These are phyloP conservation scores for Mesochorus sp. DNA, from an alignment of 2,888 invertebrate species.

Conservation along the genomic window DNA sequence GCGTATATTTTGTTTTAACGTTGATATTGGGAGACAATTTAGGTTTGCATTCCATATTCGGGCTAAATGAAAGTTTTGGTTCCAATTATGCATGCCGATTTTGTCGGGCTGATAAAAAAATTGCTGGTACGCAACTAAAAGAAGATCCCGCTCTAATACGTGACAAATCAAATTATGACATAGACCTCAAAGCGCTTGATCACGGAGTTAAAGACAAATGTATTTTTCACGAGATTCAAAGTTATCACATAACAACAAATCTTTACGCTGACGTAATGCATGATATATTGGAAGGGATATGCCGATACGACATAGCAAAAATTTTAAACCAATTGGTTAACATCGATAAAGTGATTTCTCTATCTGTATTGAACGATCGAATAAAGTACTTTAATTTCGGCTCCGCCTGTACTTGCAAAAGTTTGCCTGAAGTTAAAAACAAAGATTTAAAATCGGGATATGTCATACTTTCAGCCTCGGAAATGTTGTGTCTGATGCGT, in stretches of 20 bases:
- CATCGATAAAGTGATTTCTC: conserved; percentile 40
- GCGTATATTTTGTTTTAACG: conserved; percentile 52
- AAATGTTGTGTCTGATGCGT: too few species aligned
- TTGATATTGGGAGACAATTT: conserved; percentile 61
- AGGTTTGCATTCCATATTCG: conserved; percentile 56
- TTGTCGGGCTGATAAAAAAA: too few species aligned
- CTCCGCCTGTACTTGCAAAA: too few species aligned
- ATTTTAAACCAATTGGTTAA: conserved; percentile 56
- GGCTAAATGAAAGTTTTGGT: conserved; percentile 60
- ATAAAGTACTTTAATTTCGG: too few species aligned
- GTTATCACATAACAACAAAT: conserved; percentile 55
- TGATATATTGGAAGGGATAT: conserved; percentile 60
- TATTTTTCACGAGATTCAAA: conserved; percentile 56
- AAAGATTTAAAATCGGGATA: too few species aligned
- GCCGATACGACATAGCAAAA: conserved; percentile 55
- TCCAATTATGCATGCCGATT: conserved; percentile 53
- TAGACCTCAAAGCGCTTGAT: too few species aligned
- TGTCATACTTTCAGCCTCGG: too few species aligned
- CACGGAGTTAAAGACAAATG: conserved; percentile 54
- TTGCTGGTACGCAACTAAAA: too few species aligned
- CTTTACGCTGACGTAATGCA: conserved; percentile 56
- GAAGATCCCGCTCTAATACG: too few species aligned
- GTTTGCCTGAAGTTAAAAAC: too few species aligned
- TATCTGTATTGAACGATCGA: conserved; percentile 54
- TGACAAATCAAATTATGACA: too few species aligned